Evolutionary conservation across 2,113 vertebrate genomes (phyloP), one percentile per base, ranked within the genome.

Genomic region (Geococcyx californianus): DNA sequence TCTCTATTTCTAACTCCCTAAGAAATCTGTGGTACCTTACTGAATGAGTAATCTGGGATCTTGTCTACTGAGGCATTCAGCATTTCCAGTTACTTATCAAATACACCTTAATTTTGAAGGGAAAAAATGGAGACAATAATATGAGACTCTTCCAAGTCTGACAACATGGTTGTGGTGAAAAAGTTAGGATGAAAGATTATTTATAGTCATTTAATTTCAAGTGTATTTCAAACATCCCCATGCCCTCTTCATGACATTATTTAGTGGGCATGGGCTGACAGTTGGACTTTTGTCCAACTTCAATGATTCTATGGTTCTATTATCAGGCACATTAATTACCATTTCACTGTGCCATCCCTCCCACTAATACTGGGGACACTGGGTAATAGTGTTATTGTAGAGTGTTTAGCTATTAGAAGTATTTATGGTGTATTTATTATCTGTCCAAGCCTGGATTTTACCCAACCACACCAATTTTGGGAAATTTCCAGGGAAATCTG

Each of bases 51-150:
- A 34, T 29, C 66, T 66, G 68, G 9, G 36, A 52, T 59, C 13
- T 62, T 11, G 16, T 34, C 28, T 55, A 59, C 34, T 14, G 20
- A 12, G 18, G 38, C 34, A 44, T 59, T 69, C 42, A 40, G 69
- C n/a, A 63, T 63, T 92, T 58, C 47, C 28, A 33, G 3, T 63
- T 49, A 62, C n/a, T 76, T 72, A 29, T 13, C 45, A 52, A 72
- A 16, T 2, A 1, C 29, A 51, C 31, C 63, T 63, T 42, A 25
- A 67, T 44, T 87, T 16, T 2, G 1, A 5, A 18, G 0, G 3
- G 9, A 9, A 63, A 42, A 24, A 54, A 20, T 13, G 1, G 56
- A 51, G 12, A 11, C 20, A 38, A 36, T 55, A 15, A 13, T 33
- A 47, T 7, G 42, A 75, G 34, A 19, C 14, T 78, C 13, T 49